Evolutionary conservation across 92 coral and sea anemone genomes (phyloP), one percentile per base, ranked within the genome.

Genomic region (Zoanthus sansibaricus): DNA sequence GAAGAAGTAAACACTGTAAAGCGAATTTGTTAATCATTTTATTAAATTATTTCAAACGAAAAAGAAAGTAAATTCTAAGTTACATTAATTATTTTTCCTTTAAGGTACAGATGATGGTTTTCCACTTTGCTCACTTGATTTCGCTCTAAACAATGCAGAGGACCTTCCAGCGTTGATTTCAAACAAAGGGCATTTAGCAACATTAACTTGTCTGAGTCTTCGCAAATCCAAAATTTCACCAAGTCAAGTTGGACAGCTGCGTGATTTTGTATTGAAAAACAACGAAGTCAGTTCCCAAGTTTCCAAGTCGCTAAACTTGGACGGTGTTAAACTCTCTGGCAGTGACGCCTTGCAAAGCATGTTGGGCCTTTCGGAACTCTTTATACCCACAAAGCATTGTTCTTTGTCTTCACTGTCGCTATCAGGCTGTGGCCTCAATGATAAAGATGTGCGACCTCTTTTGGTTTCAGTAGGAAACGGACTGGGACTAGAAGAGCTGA

Each of bases 311-410:
- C 71, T 92, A 47, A 87, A 75, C 52, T 84, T 92, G 48, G 95
- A 92, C 77, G 90, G 91, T 12, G 74, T 92, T 82, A 92, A 92
- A 79, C 84, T 92, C n/a, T 92, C 95, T 2, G 95, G 95, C 3
- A 90, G 93, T 33, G 84, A 66, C 32, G 64, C 91, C 61, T 62
- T 92, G 91, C 88, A 79, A 78, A 49, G 89, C 76, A 87, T 92
- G 91, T 56, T 92, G 85, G 89, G 86, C 71, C 71, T 89, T 67
- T 77, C 93, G 32, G 95, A 78, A 42, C 82, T 56, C 32, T 86
- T 61, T 77, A 64, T 48, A 71, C 93, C 93, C 88, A 87, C 77
- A 88, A 90, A 51, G 61, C 91, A 75, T 42, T 87, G 89, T 82
- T 71, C 55, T 49, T 87, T 92, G 47, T 82, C 86, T 52, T 77